A percentile compares a stretch with the other conserved stretches of the same genome.
These are phyloP conservation scores for Tolmerus cingulatus DNA, from an alignment of 2,888 invertebrate genomes.

Conservation along the genomic window DNA sequence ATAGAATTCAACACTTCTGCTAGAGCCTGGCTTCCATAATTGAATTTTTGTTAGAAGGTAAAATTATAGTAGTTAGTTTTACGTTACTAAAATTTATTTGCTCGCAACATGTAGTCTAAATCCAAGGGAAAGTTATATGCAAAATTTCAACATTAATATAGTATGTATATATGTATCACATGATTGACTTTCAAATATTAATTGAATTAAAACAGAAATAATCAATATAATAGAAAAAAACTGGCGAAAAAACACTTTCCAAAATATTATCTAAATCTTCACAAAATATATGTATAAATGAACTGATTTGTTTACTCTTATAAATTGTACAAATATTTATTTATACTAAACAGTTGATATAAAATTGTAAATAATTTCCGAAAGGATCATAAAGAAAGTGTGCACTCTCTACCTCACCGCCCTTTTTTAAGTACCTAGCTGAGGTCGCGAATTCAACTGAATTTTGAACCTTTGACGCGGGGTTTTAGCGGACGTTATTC, in stretches of 20 bases:
- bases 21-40: neutral
- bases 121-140: neutral
- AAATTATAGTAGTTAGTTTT: neutral
- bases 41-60: neutral
- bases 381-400: neutral
- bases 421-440: neutral
- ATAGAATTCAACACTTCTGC: neutral
- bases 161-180: no score
- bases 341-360: neutral
- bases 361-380: neutral
- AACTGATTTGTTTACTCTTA: neutral
- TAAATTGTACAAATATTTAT: neutral
- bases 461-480: neutral
- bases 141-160: no score
- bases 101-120: neutral
- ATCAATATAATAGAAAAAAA: neutral
- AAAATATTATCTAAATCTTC: neutral
- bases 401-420: neutral
- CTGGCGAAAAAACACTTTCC: neutral
- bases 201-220: neutral
- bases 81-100: neutral
- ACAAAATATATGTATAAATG: neutral
- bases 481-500: neutral
- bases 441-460: neutral
- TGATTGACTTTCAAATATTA: no score